Base-by-base conservation (phyloP, 2,888 invertebrate genomes). In the Unio delphinus region DNA sequence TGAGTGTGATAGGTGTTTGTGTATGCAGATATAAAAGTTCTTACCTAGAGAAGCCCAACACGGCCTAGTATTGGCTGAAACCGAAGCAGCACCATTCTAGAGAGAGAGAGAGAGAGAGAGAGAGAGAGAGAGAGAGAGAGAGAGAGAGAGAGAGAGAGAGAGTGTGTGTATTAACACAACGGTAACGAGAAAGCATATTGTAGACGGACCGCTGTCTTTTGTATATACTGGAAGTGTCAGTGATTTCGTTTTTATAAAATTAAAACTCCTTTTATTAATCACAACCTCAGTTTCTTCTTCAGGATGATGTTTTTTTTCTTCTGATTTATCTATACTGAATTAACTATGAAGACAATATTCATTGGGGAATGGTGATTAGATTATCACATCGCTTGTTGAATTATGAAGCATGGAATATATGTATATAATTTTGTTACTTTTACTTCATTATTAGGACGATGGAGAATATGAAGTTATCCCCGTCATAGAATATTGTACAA, bases 401-500 rank as follows among this genome's bases (percentile, higher is more conserved):
- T 59, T 26, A 18, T 59, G 59, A 11, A 59, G 11, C 23, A 11
- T 26, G 23, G 59, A 59, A 59, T 59, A 28, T 15, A 15, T 59
- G 59, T 26, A 0, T 59, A 23, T 18, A 61, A 7, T 5, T 18
- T 28, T 26, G 7, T 60, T n/a, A 17, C 20, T 61, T 54, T n/a
- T 28, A 30, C 18, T 6, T 17, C 66, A 57, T 45, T 68, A 65
- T 20, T 65, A 81, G 80, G 69, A 78, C 11, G 73, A 96, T 85
- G 97, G 97, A 87, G 97, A 98, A 87, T 80, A 86, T 62, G 93
- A 96, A 69, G 96, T 98, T 34, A 81, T 88, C 6, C 98, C 97
- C 61, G 96, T 96, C 88, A 96, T 98, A 86, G 99, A 99, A 89
- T 98, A 96, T 90, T 99, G 99, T 90, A 95, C 96, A 88, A 98